Percentiles rank a stretch among this genome's conserved stretches.
Evolutionary conservation across 2,888 invertebrate genomes (phyloP).

Genomic region (Ditula angustiorana): DNA sequence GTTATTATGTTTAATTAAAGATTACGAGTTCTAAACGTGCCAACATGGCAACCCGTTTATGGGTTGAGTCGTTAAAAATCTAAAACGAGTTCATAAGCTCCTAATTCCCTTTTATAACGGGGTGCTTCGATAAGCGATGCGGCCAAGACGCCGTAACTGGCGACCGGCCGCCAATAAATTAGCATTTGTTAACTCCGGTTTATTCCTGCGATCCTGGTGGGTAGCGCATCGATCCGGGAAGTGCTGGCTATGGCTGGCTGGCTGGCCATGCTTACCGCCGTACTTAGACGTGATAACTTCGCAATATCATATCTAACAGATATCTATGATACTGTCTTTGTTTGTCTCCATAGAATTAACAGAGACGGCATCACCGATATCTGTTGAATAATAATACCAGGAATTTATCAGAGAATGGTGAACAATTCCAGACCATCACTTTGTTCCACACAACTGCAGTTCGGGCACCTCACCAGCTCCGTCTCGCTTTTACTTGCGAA

Average conservation of each 20-base stretch:
- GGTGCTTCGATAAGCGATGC: constrained; percentile 44
- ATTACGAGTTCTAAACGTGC: constrained; percentile 6
- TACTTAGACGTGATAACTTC: too few species aligned
- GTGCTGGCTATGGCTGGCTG: too few species aligned
- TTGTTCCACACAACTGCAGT: too few species aligned
- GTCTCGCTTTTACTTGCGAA: too few species aligned
- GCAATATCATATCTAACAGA: too few species aligned
- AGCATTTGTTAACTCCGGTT: constrained; percentile 46
- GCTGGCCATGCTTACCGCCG: too few species aligned
- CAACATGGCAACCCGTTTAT: constrained; percentile 4
- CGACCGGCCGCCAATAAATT: constrained; percentile 44
- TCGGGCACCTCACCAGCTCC: too few species aligned
- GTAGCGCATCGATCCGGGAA: not conserved
- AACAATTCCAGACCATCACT: not conserved
- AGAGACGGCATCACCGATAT: too few species aligned
- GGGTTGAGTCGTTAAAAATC: constrained; percentile 23
- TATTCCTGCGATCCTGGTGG: constrained; percentile 8
- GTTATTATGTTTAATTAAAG: not conserved
- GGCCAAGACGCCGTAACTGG: constrained; percentile 47
- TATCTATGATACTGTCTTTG: too few species aligned
- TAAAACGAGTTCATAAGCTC: constrained; percentile 41
- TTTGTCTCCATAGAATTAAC: too few species aligned
- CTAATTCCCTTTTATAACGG: constrained; percentile 41
- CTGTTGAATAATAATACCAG: too few species aligned
- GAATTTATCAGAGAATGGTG: not conserved